Evolutionary conservation across 2,888 invertebrate genomes (phyloP), one percentile per base, ranked within the genome.

Genomic region (Metopia argyrocephala): DNA sequence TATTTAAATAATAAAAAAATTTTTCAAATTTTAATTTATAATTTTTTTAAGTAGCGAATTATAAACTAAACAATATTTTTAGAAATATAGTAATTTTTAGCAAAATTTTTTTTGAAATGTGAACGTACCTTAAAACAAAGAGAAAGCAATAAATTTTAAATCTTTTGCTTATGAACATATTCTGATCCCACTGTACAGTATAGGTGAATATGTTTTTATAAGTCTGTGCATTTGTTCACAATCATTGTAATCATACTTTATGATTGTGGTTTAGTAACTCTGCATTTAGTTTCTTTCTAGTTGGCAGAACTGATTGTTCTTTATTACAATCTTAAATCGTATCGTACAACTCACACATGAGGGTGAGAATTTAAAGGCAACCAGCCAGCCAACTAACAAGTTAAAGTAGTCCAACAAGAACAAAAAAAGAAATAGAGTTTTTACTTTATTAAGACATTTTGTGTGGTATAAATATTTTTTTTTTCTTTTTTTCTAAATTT

Each of bases 301-400:
- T 80, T 82, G 78, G 70, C 73, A 80, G 50, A 78, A 74, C 78
- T 83, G 79, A 83, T 82, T 82, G 78, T 70, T 74, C 71, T 76
- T 80, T 82, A 82, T 79, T 76, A 74, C 50, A 48, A 52, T 65
- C 61, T 69, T 66, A 81, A 78, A 64, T 70, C 69, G 59, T 62
- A n/a, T n/a, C n/a, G n/a, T 9, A 21, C 15, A 45, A 46, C 46
- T 25, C 38, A 75, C 65, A 59, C 31, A 62, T 23, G 66, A 28
- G 23, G 15, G 23, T 65, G 59, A 20, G 20, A 45, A 15, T 56
- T 28, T 46, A 7, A 18, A 25, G 31, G 9, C 12, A 31, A 12
- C 31, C 31, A 31, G 12, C 31, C 31, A 31, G 12, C 31, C 31
- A 12, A 3, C 12, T 31, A 31, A 31, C 31, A 31, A 31, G n/a